Percentiles rank a stretch among this genome's conserved stretches.
Conservation (phyloP, 2,797 vertebrate genomes). For the Peromyscus eremicus region DNA sequence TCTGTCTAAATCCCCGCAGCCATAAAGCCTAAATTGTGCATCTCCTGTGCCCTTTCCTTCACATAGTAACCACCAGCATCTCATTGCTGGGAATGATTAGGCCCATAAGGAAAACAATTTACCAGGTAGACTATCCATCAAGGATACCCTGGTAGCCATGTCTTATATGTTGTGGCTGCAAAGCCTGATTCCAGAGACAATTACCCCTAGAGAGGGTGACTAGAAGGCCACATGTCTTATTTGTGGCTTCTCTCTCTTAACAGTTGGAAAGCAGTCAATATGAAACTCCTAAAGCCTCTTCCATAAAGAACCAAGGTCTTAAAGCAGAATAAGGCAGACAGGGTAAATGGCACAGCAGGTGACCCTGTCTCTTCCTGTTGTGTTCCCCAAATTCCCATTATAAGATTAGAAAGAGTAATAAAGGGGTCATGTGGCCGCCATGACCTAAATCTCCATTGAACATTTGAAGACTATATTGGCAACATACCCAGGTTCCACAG, state of each 20-base stretch:
- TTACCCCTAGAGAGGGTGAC: background rate
- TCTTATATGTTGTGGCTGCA: background rate
- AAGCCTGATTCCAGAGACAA: background rate
- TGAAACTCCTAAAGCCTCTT: background rate
- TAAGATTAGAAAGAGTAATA: background rate
- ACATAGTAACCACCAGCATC: background rate
- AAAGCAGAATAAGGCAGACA: background rate
- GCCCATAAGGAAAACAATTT: background rate
- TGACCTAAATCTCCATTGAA: background rate
- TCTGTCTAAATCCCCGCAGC: background rate
- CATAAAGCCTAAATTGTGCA: slow-evolving; percentile 47
- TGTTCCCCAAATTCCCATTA: background rate
- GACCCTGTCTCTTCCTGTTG: background rate
- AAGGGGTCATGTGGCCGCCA: background rate
- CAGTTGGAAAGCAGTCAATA: background rate
- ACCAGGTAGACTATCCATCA: slow-evolving; percentile 7
- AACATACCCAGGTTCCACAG: background rate
- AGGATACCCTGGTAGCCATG: background rate
- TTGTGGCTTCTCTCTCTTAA: background rate
- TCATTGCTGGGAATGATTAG: slow-evolving; percentile 17
- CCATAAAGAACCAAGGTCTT: background rate
- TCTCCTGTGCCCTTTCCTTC: slow-evolving; percentile 49
- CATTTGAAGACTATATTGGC: background rate
- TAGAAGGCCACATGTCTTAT: rapidly evolving
- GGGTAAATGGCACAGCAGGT: rapidly evolving